Evolutionary conservation across 2,797 vertebrate genomes (phyloP), one percentile per base, ranked within the genome.

Genomic region (Capromys pilorides): DNA sequence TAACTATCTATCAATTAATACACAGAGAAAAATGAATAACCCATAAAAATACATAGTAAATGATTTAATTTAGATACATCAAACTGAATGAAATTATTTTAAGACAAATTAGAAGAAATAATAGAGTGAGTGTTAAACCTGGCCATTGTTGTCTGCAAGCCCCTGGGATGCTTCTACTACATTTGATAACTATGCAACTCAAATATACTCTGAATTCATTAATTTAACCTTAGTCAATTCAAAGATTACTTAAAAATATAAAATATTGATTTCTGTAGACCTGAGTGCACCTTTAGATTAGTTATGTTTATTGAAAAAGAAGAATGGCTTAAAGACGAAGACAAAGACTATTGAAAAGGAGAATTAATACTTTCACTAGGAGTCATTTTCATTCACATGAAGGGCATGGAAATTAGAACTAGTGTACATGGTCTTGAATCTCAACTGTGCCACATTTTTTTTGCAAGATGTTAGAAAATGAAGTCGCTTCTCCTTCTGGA

Each of bases 211-310:
- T 69, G 3, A 94, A 73, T 94, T 69, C 21, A 69, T 90, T 86
- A 85, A 14, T 91, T 93, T 91, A 82, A 86, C 49, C 12, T 18
- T 75, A 21, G 19, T 88, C 75, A 95, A 45, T 86, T 86, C 8
- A 36, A 18, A 51, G 79, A 94, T 88, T 96, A 88, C 83, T 66
- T 61, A 39, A 90, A 93, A 88, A 86, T 96, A 88, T 49, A 59
- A 96, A 82, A 67, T 88, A 93, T 66, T 88, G 92, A 89, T 93
- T 93, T 95, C 59, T 95, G 22, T 78, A 24, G 6, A 87, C 45
- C 77, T 77, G 19, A 26, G 81, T 87, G 26, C 81, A 41, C 28
- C n/a, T 6, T 95, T 94, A 67, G n/a, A 81, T 92, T 78, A 84
- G 71, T 88, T 92, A 84, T 51, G 31, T 85, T 93, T 94, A 84